phyloP scores from a whole-genome alignment of 2,888 invertebrate species.

The Strigamia transsilvanica region DNA sequence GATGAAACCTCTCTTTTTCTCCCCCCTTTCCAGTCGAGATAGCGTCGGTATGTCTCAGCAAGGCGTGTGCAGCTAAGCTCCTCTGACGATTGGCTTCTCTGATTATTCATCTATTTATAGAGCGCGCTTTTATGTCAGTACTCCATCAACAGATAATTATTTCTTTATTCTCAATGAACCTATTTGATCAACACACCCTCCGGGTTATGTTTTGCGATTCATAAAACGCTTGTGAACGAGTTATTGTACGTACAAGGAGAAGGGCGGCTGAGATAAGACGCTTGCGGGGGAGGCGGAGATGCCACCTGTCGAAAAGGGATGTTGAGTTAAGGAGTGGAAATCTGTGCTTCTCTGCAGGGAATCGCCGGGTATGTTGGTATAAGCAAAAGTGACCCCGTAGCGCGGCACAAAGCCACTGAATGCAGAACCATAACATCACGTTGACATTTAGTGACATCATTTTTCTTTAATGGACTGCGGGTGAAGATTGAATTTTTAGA shows the following conservation, averaged over 20 bases:
- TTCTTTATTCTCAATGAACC: constrained; percentile 26
- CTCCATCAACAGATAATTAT: constrained; percentile 10
- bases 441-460: background rate
- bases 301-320: constrained; percentile 24
- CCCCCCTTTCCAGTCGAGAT: background rate
- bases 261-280: constrained; percentile 7
- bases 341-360: background rate
- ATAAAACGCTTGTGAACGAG: background rate
- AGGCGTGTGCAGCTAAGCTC: background rate
- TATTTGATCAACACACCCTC: background rate
- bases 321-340: constrained; percentile 25
- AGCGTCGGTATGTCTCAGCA: background rate
- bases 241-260: background rate
- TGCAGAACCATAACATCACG: background rate
- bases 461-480: background rate
- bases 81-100: too few species aligned
- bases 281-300: background rate
- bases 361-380: background rate
- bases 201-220: background rate
- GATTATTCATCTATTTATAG: constrained; percentile 13
- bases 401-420: background rate
- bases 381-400: background rate
- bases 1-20: background rate
- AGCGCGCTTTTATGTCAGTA: background rate
- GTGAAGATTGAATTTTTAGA: background rate